Evolutionary conservation across 2,113 vertebrate species (phyloP), one percentile per base, ranked within the genome.

Genomic region (Xiphophorus maculatus): DNA sequence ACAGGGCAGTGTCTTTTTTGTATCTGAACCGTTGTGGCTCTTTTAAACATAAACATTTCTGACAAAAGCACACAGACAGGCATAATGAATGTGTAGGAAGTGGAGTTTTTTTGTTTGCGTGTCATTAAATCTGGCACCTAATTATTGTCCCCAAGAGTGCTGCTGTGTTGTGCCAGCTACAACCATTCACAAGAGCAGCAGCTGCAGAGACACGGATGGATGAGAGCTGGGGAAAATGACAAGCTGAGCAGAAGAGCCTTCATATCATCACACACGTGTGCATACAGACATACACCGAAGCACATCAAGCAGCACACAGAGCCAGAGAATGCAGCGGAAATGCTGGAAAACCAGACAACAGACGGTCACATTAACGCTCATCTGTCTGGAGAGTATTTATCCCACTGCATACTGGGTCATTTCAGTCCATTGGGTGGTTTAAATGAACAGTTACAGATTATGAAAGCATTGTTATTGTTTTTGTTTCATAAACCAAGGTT

Each of bases 71-170:
- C 63, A 71, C 7, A 65, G 22, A 75, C 15, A 65, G 22, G 28
- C 14, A 73, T 66, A 74, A 86, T 75, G 77, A 69, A 89, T 84
- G 65, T 70, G 85, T 69, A 79, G 74, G 74, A 79, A 32, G 37
- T 80, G 69, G 66, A 74, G 51, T 71, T 85, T 40, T 66, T 80
- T 67, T 76, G 73, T 77, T 63, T 74, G 79, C 25, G 80, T 87
- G 79, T 85, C 84, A 85, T 81, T 85, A 85, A 87, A 85, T 88
- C 54, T 58, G 27, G 60, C 33, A 74, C 44, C 72, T 84, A 84
- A 90, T 91, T 87, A 66, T 74, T 79, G 73, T 88, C 66, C 63
- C 71, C 81, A 66, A 51, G 76, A 81, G 77, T 76, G 83, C 84
- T 74, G 30, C 67, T 11, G 70, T 48, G 69, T 68, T 82, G 72